Conservation (phyloP, 1,140 invertebrate species). For the Zaprionus gabonicus region DNA sequence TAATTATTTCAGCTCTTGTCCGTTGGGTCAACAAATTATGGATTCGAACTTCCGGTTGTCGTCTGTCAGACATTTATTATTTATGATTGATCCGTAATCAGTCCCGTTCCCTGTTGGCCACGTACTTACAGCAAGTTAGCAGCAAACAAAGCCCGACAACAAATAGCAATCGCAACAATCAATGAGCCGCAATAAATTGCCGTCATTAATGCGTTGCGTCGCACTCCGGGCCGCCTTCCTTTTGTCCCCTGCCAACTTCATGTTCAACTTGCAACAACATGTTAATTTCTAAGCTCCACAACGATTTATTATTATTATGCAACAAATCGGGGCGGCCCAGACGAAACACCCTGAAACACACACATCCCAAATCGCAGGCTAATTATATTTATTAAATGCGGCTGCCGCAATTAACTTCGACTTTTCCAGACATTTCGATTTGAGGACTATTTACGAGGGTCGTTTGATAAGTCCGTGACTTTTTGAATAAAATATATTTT, state of each 20-base stretch:
- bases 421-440: not conserved
- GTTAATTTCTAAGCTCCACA: constrained; percentile 66
- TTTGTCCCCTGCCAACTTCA: not conserved
- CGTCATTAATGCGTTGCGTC: constrained; percentile 62
- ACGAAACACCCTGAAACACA: constrained; percentile 6
- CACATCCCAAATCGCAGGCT: constrained; percentile 20
- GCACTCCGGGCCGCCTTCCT: constrained; percentile 31
- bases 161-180: constrained; percentile 47
- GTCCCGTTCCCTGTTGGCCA: constrained; percentile 32
- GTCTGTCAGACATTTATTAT: constrained; percentile 25
- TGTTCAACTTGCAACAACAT: constrained; percentile 49
- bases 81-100: constrained; percentile 36
- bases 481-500: too few relatives aligned
- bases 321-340: constrained; percentile 57
- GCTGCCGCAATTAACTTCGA: constrained; percentile 15
- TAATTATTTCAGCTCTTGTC: not conserved
- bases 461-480: too few relatives aligned
- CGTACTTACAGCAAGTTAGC: constrained; percentile 53
- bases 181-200: constrained; percentile 68
- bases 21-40: not conserved
- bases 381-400: constrained; percentile 35
- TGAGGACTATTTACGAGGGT: constrained; percentile 6
- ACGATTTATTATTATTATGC: constrained; percentile 73
- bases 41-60: constrained; percentile 13
- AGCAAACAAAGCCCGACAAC: constrained; percentile 30